Conservation (phyloP, 1,140 invertebrate species). For the Caenorhabditis brenneri region DNA sequence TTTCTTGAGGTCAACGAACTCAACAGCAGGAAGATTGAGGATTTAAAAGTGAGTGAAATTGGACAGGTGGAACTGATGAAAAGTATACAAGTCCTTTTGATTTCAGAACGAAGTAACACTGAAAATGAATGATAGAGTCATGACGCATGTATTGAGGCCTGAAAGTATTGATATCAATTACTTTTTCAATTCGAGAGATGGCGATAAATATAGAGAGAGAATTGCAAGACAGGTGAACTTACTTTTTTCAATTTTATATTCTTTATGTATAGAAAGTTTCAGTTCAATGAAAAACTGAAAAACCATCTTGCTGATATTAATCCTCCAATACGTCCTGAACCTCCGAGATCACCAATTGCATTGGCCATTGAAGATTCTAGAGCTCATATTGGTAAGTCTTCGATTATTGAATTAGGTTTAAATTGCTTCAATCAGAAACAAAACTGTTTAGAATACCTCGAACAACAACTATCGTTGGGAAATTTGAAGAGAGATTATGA, state of each 20-base stretch:
- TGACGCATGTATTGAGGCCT: conserved; percentile 15
- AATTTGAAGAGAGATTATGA: conserved; percentile 24
- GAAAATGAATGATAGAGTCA: conserved; percentile 5
- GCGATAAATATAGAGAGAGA: conserved; percentile 37
- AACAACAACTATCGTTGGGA: background rate
- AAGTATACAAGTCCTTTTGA: background rate
- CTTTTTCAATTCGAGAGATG: conserved; percentile 34
- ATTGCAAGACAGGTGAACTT: conserved; percentile 38
- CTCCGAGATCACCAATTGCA: background rate
- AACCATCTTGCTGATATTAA: conserved; percentile 18
- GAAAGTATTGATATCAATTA: background rate
- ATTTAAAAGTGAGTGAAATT: background rate
- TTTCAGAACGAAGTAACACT: conserved; percentile 8
- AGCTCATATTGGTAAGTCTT: background rate
- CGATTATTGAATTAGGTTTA: background rate
- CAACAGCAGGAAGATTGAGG: background rate
- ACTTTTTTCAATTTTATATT: background rate
- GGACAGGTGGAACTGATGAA: background rate
- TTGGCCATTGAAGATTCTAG: background rate
- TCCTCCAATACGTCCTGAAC: background rate
- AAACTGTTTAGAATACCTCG: conserved; percentile 8
- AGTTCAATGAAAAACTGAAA: conserved; percentile 26
- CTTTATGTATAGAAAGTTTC: conserved; percentile 17
- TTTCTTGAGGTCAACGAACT: conserved; percentile 6
- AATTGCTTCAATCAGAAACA: background rate